Conservation (phyloP, 1,140 invertebrate genomes). For the Anoplophora glabripennis region DNA sequence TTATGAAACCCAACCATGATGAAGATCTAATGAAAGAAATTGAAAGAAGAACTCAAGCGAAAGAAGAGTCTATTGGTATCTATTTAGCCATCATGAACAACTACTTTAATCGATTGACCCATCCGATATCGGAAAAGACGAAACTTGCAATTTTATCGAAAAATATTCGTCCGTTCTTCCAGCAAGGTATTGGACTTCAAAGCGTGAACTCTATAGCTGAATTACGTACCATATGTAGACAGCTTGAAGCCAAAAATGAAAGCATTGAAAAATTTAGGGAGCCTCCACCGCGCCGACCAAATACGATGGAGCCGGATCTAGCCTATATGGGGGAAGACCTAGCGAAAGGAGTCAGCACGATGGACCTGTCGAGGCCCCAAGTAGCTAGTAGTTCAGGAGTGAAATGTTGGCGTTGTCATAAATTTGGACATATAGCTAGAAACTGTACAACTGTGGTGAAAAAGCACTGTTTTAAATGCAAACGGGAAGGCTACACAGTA, state of each 20-base stretch:
- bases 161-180: conserved; percentile 18
- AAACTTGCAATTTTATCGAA: conserved; percentile 9
- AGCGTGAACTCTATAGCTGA: conserved; percentile 13
- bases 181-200: conserved; percentile 14
- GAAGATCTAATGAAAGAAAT: conserved; percentile 38
- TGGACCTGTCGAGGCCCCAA: background rate
- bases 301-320: conserved; percentile 21
- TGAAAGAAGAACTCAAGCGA: conserved; percentile 37
- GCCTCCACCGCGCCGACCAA: background rate
- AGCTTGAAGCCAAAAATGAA: conserved; percentile 8
- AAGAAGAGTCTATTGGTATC: conserved; percentile 36
- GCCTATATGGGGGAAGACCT: background rate
- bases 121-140: conserved; percentile 1
- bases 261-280: conserved; percentile 11
- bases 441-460: background rate
- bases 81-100: conserved; percentile 40
- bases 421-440: conserved; percentile 1
- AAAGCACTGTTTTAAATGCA: conserved; percentile 16
- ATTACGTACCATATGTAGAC: conserved; percentile 4
- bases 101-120: conserved; percentile 32
- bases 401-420: conserved; percentile 5
- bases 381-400: background rate
- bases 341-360: background rate
- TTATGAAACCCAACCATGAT: conserved; percentile 33
- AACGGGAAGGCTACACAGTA: background rate